Conservation (phyloP, 2,113 vertebrate genomes). For the Pomatorhinus ruficollis region DNA sequence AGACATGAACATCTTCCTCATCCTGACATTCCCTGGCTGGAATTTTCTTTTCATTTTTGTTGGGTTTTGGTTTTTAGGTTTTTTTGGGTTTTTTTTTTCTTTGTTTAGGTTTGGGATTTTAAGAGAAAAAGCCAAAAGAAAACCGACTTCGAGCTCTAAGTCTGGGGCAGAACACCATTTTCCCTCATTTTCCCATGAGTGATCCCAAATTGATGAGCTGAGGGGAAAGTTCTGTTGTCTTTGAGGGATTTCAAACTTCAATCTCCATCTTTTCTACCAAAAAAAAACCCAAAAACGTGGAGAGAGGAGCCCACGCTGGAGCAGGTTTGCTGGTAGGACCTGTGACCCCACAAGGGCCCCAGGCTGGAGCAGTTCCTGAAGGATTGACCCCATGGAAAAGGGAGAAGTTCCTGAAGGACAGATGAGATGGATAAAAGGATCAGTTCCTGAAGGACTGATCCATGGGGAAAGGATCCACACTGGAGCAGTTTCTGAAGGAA, state of each 20-base stretch:
- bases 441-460: too few species aligned
- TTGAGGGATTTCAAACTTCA: background rate
- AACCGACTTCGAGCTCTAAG: background rate
- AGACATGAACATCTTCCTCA: background rate
- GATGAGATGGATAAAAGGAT: too few species aligned
- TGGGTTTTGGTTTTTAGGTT: background rate
- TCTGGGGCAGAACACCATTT: background rate
- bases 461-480: too few species aligned
- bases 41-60: background rate
- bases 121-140: background rate
- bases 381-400: background rate
- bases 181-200: background rate
- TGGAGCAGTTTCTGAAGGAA: too few species aligned
- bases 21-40: background rate
- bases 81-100: background rate
- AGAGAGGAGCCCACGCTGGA: background rate
- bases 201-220: background rate
- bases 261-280: background rate
- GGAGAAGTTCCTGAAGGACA: background rate
- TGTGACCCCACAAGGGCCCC: background rate
- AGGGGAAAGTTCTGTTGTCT: background rate
- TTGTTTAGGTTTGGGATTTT: background rate
- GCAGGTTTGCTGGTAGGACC: background rate
- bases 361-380: accelerated
- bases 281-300: background rate